phyloP scores from a whole-genome alignment of 2,113 vertebrate genomes.

The Ceuthmochares aereus region DNA sequence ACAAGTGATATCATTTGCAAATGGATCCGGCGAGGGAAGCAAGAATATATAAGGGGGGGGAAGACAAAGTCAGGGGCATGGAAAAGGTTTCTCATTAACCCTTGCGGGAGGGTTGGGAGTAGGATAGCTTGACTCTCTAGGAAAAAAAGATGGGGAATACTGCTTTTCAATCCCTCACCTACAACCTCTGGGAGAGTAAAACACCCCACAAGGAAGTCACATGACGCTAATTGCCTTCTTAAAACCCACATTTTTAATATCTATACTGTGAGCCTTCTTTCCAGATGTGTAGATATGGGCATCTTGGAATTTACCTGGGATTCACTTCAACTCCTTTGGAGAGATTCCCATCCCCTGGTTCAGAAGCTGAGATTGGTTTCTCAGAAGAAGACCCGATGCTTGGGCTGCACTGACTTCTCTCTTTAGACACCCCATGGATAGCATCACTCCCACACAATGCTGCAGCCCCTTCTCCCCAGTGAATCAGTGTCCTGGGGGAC shows the following conservation, averaged over 20 bases:
- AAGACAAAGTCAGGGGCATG: constrained; percentile 51
- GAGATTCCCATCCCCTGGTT: background rate
- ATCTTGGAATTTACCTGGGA: background rate
- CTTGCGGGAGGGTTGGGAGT: background rate
- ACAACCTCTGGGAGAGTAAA: background rate
- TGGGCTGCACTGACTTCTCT: rapidly evolving
- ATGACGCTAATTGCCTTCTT: background rate
- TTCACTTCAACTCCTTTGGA: background rate
- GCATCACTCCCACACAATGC: rapidly evolving
- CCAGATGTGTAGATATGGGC: background rate
- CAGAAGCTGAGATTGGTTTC: background rate
- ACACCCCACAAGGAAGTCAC: background rate
- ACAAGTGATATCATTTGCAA: constrained; percentile 92
- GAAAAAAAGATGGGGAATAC: background rate
- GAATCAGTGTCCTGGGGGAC: background rate
- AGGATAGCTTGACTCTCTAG: background rate
- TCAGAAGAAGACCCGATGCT: background rate
- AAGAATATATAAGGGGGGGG: background rate
- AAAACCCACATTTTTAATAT: background rate
- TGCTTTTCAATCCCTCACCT: background rate
- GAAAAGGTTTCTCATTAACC: constrained; percentile 63
- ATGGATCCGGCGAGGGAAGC: constrained; percentile 79
- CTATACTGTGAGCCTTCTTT: background rate
- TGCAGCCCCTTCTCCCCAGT: background rate
- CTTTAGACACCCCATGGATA: rapidly evolving